Base-by-base conservation (phyloP, 2,797 vertebrate species). In the Acanthurus tractus region DNA sequence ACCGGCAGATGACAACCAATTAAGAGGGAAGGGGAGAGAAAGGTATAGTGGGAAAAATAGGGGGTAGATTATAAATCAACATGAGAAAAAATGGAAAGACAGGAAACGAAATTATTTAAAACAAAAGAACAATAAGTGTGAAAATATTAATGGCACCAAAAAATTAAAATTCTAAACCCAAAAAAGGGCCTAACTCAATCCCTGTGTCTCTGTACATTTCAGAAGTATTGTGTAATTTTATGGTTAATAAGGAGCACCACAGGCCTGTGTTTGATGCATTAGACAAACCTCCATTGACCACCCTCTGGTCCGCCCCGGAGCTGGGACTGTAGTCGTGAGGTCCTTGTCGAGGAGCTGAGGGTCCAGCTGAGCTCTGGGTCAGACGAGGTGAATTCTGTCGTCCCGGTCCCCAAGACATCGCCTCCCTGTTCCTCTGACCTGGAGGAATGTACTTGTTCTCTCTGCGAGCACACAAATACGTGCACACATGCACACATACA, bases 381-480 rank as follows among this genome's bases (percentile, higher is more conserved):
- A 98, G 93, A 82, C 98, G 96, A 53, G 98, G 95, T 8, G 98
- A 98, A 90, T 97, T 98, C 89, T 99, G 98, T 81, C 98, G 96
- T 70, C 97, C 97, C 45, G 96, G 93, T 75, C 96, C 97, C 98
- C 98, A 99, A 34, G 98, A 94, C 94, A 98, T 89, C n/a, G 94
- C 95, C 81, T 99, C 98, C 93, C 97, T 96, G 88, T 96, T 99
- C 93, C 98, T 96, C 94, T 99, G 98, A 88, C 97, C 96, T 68
- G 97, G 97, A 91, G 98, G 97, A 96, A 99, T 96, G 95, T 99
- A 99, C 88, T 99, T 99, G 93, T 96, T 99, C 94, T 99, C 98
- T 94, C 98, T 99, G 91, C 8, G 29, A 38, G 61, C 4, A 56
- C 29, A 45, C 76, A 64, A 9, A 74, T 34, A 7, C 29, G 29